These are phyloP conservation scores for Drosophila maculinotata DNA, from an alignment of 2,888 invertebrate genomes.

Conservation along the genomic window DNA sequence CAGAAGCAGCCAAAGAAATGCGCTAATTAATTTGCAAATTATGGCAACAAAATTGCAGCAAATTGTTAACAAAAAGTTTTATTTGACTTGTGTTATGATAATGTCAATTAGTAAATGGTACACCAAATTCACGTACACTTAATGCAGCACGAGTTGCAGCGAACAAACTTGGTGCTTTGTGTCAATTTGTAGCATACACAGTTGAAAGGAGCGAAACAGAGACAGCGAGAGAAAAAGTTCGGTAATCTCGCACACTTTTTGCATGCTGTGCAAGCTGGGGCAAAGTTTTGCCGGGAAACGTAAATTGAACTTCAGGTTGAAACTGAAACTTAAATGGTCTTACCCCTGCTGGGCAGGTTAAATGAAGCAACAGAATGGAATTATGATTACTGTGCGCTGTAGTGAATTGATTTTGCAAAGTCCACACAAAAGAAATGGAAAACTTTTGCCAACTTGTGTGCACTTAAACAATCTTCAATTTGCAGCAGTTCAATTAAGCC, in stretches of 20 bases:
- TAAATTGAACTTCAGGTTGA: slow-evolving; percentile 25
- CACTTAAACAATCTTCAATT: slow-evolving; percentile 2
- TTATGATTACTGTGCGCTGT: slow-evolving; percentile 35
- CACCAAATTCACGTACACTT: slow-evolving; percentile 11
- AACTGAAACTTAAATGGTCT: slow-evolving; percentile 45
- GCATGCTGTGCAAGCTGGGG: slow-evolving; percentile 8
- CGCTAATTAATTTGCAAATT: slow-evolving; percentile 59
- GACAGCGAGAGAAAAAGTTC: not conserved
- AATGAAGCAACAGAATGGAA: slow-evolving; percentile 40
- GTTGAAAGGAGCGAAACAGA: slow-evolving; percentile 2
- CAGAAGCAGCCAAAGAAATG: slow-evolving; percentile 23
- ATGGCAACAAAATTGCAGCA: slow-evolving; percentile 12
- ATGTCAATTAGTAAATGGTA: slow-evolving; percentile 46
- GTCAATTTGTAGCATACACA: slow-evolving; percentile 33
- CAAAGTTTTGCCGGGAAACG: slow-evolving; percentile 33
- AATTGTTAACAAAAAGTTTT: slow-evolving; percentile 2
- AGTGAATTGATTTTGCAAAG: slow-evolving; percentile 17
- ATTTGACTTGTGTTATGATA: slow-evolving; percentile 14
- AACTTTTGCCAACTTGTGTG: slow-evolving; percentile 2
- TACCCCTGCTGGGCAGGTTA: slow-evolving; percentile 19
- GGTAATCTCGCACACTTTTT: not conserved
- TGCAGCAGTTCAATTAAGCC: slow-evolving; percentile 12
- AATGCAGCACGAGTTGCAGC: slow-evolving; percentile 15
- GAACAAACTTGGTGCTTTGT: slow-evolving; percentile 34
- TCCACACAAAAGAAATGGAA: not conserved